Conservation (phyloP, 1,140 invertebrate species). For the Temnothorax curvispinosus region DNA sequence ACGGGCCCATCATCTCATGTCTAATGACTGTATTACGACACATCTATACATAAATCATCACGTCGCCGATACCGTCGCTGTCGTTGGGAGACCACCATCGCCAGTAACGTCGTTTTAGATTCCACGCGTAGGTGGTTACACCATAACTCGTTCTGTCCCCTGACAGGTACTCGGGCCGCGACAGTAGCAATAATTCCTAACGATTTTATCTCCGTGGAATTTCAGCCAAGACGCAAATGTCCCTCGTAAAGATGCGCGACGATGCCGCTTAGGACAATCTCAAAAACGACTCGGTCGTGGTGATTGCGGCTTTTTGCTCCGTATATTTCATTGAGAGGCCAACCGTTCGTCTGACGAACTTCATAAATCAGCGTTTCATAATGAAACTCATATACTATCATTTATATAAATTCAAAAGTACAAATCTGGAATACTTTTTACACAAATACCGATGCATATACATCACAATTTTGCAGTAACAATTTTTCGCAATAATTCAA, state of each 20-base stretch:
- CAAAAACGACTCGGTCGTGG: slow-evolving; percentile 55
- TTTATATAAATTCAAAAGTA: background rate
- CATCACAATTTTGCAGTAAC: too few relatives aligned
- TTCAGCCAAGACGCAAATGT: slow-evolving; percentile 79
- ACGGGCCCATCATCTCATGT: slow-evolving; percentile 2
- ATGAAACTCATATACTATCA: background rate
- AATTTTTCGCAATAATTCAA: too few relatives aligned
- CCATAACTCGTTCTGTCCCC: slow-evolving; percentile 39
- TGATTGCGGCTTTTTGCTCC: slow-evolving; percentile 6
- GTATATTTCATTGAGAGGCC: slow-evolving; percentile 6
- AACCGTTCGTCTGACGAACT: background rate
- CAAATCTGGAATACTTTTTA: background rate
- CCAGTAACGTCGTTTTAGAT: slow-evolving; percentile 35
- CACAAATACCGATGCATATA: too few relatives aligned
- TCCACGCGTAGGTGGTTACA: slow-evolving; percentile 47
- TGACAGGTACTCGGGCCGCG: slow-evolving; percentile 26
- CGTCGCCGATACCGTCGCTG: slow-evolving; percentile 62
- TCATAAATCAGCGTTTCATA: background rate
- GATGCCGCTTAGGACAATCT: slow-evolving; percentile 79
- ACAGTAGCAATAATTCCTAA: slow-evolving; percentile 81
- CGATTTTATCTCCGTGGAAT: slow-evolving; percentile 82
- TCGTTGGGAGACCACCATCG: slow-evolving; percentile 52
- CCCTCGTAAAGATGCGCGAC: slow-evolving; percentile 80
- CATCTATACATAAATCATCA: slow-evolving; percentile 34
- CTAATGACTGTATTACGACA: slow-evolving; percentile 42